Evolutionary conservation across 1,140 invertebrate genomes (phyloP).

Genomic region (Maconellicoccus hirsutus): DNA sequence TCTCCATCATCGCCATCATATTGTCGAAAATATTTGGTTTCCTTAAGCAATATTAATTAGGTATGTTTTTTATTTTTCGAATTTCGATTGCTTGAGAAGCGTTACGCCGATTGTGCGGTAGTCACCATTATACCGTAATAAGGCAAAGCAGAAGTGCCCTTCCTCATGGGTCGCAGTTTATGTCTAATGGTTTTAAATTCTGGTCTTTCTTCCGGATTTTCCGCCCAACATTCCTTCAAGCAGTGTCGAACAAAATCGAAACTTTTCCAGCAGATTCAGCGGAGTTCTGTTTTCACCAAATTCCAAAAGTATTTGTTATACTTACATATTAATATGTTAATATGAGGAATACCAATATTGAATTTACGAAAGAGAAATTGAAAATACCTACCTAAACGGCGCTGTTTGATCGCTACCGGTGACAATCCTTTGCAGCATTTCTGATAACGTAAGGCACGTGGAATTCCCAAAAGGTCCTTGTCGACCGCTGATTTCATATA

Average conservation of each 20-base stretch:
- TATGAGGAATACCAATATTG: no score
- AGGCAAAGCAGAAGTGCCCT: no score
- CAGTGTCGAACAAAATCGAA: constrained; percentile 75
- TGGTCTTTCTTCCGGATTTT: constrained; percentile 60
- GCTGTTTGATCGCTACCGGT: constrained; percentile 32
- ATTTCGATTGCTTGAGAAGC: no score
- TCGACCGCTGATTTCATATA: constrained; percentile 78
- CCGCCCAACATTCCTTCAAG: constrained; percentile 72
- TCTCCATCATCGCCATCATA: constrained; percentile 88
- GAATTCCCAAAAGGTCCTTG: constrained; percentile 62
- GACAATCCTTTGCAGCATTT: constrained; percentile 48
- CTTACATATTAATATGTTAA: no score
- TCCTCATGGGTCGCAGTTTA: constrained; percentile 67
- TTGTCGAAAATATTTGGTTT: constrained; percentile 82
- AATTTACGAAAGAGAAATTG: no score
- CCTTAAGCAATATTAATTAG: no score
- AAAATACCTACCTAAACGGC: constrained; percentile 38
- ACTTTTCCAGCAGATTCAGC: constrained; percentile 55
- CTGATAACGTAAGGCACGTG: constrained; percentile 39
- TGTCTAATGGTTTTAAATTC: constrained; percentile 73
- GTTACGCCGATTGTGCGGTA: background rate
- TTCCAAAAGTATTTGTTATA: no score
- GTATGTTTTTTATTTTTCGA: no score
- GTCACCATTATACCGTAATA: constrained; percentile 40
- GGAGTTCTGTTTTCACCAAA: no score